phyloP scores from a whole-genome alignment of 2,888 invertebrate genomes.

The Adineta ricciae region DNA sequence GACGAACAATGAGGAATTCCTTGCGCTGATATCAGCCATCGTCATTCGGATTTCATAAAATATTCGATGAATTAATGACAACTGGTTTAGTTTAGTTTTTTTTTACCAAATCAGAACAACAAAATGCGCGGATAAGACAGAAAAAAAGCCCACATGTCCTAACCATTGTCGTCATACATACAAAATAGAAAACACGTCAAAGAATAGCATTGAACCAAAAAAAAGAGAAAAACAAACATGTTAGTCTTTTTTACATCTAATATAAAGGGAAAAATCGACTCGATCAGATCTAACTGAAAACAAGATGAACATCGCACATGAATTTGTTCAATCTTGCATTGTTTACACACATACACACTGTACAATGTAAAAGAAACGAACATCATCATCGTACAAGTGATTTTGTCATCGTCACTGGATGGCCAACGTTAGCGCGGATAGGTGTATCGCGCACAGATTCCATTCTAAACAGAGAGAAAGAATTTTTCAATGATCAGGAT shows the following conservation, averaged over 20 bases:
- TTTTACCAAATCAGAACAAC: not conserved
- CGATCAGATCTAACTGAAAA: not conserved
- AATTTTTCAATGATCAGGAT: not conserved
- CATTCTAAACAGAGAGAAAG: not conserved
- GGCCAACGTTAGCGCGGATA: not conserved
- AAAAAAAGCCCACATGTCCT: not conserved
- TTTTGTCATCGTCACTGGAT: not conserved
- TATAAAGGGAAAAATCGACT: not conserved
- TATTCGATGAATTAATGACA: too few relatives aligned
- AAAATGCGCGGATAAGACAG: not conserved
- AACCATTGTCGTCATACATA: not conserved
- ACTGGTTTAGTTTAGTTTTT: not conserved
- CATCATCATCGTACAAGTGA: not conserved
- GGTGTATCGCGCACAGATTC: constrained; percentile 1
- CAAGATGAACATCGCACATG: not conserved
- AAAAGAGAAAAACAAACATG: not conserved
- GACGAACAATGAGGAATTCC: too few relatives aligned
- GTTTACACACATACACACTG: not conserved
- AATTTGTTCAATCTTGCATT: not conserved
- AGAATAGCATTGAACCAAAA: not conserved
- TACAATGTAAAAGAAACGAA: not conserved
- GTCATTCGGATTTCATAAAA: too few relatives aligned
- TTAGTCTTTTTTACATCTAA: not conserved
- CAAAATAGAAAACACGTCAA: not conserved
- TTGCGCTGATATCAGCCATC: too few relatives aligned